These are phyloP conservation scores for Coregonus ussuriensis DNA, from an alignment of 2,797 vertebrate species.

Conservation along the genomic window DNA sequence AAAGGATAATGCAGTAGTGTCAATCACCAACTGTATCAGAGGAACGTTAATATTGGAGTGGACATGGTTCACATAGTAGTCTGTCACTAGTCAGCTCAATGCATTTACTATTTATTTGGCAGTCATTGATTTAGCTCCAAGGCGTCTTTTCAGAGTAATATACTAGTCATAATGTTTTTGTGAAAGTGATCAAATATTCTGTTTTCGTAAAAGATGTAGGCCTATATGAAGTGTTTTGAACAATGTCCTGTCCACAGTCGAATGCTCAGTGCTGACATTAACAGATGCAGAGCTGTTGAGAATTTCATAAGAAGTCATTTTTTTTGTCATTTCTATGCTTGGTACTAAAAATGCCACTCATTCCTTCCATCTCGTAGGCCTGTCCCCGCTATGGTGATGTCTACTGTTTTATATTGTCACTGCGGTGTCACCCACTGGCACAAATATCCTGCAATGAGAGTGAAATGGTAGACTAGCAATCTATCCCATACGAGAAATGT, in stretches of 20 bases:
- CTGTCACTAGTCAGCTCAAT: background rate
- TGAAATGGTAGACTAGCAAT: background rate
- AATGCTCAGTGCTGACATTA: background rate
- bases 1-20: no score
- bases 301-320: background rate
- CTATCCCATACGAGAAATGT: background rate
- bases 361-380: background rate
- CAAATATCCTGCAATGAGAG: conserved; percentile 28
- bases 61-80: background rate
- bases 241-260: background rate
- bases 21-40: no score
- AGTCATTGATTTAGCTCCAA: background rate
- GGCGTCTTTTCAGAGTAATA: background rate
- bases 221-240: background rate
- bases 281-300: background rate
- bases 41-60: no score
- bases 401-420: conserved; percentile 32
- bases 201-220: background rate
- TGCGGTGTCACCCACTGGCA: conserved; percentile 10
- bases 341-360: background rate
- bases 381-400: background rate
- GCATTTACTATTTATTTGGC: background rate
- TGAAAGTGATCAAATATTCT: background rate
- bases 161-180: background rate
- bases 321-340: background rate